phyloP scores from a whole-genome alignment of 2,888 invertebrate genomes.

The Melipona beecheii region DNA sequence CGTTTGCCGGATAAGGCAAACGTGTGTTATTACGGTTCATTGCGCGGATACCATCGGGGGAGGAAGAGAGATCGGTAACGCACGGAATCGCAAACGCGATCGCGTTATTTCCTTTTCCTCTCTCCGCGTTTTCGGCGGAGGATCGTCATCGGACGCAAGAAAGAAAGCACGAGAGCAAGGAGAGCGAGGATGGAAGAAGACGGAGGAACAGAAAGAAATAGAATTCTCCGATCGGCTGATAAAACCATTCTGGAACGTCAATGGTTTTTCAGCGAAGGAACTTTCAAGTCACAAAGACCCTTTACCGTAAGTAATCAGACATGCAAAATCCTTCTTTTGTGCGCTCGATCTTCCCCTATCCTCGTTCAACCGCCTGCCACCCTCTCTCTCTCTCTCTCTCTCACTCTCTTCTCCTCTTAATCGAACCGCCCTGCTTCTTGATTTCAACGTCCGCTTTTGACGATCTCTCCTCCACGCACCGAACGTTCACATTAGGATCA shows the following conservation, averaged over 20 bases:
- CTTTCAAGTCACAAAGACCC: conserved; percentile 67
- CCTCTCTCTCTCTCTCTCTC: conserved; percentile 16
- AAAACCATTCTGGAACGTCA: conserved; percentile 62
- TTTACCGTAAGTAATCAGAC: conserved; percentile 73
- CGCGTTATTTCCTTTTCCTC: conserved; percentile 1
- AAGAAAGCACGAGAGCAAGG: background rate
- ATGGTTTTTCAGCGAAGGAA: conserved; percentile 66
- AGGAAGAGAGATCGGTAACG: background rate
- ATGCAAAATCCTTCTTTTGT: conserved; percentile 74
- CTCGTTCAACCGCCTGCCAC: conserved; percentile 17
- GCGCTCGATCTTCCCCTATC: conserved; percentile 43
- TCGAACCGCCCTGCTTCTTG: conserved; percentile 65
- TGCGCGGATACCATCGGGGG: conserved; percentile 10
- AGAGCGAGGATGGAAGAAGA: background rate
- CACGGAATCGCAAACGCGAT: conserved; percentile 25
- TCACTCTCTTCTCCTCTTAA: conserved; percentile 55
- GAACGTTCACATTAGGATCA: conserved; percentile 67
- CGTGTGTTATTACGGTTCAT: conserved; percentile 41
- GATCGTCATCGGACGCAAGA: background rate
- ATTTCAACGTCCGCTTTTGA: conserved; percentile 63
- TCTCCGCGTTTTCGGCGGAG: background rate
- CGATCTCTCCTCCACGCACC: conserved; percentile 40
- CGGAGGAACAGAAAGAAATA: conserved; percentile 28
- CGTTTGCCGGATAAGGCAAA: conserved; percentile 20
- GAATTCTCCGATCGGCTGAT: conserved; percentile 56